These are phyloP conservation scores for Tenebrio molitor DNA, from an alignment of 1,140 invertebrate species.

Conservation along the genomic window DNA sequence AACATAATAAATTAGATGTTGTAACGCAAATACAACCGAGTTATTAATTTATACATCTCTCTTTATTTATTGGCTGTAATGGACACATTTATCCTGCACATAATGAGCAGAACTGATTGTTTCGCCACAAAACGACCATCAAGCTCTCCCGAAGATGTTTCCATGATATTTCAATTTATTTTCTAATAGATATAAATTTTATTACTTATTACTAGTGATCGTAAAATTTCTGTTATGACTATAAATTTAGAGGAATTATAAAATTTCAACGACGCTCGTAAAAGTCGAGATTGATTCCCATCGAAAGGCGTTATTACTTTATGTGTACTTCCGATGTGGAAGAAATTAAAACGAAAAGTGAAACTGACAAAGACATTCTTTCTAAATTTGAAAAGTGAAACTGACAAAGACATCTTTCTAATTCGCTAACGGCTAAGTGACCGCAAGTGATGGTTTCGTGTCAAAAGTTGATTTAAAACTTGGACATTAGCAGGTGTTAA, in stretches of 20 bases:
- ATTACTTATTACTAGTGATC: slow-evolving; percentile 2
- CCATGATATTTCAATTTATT: slow-evolving; percentile 25
- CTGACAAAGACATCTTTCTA: no score
- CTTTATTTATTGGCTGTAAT: slow-evolving; percentile 20
- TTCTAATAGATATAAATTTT: slow-evolving; percentile 34
- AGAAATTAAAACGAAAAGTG: no score
- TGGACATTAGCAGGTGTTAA: no score
- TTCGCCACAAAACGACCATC: background rate
- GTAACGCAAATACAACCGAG: slow-evolving; percentile 29
- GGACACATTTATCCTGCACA: slow-evolving; percentile 17
- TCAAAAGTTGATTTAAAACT: no score
- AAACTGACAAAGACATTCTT: no score
- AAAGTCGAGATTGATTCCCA: slow-evolving; percentile 11
- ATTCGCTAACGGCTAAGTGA: no score
- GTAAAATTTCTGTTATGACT: slow-evolving; percentile 32
- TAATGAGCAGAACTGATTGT: slow-evolving; percentile 19
- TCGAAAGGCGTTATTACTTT: slow-evolving; percentile 17
- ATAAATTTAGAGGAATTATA: slow-evolving; percentile 32
- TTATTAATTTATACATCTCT: slow-evolving; percentile 22
- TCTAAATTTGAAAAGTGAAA: no score
- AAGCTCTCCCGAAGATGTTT: background rate
- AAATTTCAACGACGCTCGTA: slow-evolving; percentile 7
- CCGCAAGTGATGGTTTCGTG: no score
- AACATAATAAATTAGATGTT: slow-evolving; percentile 40
- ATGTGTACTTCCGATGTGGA: no score